These are phyloP conservation scores for Desmodus rotundus DNA, from an alignment of 2,113 vertebrate species.

Conservation along the genomic window DNA sequence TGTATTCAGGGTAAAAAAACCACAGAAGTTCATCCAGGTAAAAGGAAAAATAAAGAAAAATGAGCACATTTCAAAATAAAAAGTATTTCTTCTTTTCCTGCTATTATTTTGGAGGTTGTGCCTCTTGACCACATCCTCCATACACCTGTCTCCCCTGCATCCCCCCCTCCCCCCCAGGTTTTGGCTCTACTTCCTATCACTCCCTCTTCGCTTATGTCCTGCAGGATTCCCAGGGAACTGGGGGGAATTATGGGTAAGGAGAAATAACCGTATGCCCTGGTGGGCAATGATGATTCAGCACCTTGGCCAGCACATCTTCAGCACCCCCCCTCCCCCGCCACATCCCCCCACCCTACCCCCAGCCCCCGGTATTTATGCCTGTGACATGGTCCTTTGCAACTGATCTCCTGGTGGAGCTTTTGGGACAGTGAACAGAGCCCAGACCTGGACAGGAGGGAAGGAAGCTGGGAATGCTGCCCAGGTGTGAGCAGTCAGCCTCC, in stretches of 20 bases:
- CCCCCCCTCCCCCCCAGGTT: background rate
- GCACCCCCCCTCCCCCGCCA: no score
- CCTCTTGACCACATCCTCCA: background rate
- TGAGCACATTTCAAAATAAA: slow-evolving; percentile 33
- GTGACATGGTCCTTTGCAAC: background rate
- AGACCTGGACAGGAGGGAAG: background rate
- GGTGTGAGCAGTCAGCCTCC: slow-evolving; percentile 35
- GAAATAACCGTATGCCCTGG: background rate
- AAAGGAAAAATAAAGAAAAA: slow-evolving; percentile 29
- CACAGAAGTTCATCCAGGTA: background rate
- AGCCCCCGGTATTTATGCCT: background rate
- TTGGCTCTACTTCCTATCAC: background rate
- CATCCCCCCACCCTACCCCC: background rate
- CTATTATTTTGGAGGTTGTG: background rate
- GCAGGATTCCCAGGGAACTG: background rate
- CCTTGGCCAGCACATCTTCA: slow-evolving; percentile 36
- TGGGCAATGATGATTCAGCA: slow-evolving; percentile 21
- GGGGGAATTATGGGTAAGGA: background rate
- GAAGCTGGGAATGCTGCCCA: background rate
- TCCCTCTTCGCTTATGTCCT: background rate
- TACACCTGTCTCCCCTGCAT: no score
- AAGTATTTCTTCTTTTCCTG: background rate
- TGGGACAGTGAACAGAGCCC: background rate
- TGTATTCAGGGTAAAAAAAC: background rate
- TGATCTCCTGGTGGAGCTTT: background rate